Percentiles rank a stretch among this genome's conserved stretches.
Evolutionary conservation across 2,888 invertebrate species (phyloP).

Genomic region (Boloria selene): DNA sequence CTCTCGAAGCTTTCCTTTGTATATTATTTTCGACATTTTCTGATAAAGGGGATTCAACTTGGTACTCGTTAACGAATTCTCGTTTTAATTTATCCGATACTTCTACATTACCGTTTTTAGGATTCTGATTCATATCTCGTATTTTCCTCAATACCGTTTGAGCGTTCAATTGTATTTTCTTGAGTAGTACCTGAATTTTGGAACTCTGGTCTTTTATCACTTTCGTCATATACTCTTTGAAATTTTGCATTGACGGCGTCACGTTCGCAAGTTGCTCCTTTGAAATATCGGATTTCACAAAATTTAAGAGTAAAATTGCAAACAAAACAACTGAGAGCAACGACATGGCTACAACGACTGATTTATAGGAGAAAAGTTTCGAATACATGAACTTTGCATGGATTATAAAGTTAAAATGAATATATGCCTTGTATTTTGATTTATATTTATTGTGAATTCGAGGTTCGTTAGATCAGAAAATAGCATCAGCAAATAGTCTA

Average conservation of each 20-base stretch:
- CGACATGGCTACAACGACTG: conserved; percentile 62
- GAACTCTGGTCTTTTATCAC: conserved; percentile 70
- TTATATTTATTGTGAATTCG: conserved; percentile 55
- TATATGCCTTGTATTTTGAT: conserved; percentile 28
- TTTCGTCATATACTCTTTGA: conserved; percentile 63
- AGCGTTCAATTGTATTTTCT: conserved; percentile 69
- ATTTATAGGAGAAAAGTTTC: conserved; percentile 45
- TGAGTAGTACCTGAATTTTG: conserved; percentile 64
- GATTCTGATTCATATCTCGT: conserved; percentile 55
- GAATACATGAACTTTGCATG: conserved; percentile 62
- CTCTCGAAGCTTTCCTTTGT: conserved; percentile 37
- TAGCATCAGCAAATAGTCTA: conserved; percentile 32
- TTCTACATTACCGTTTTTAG: conserved; percentile 27
- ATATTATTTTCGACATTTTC: conserved; percentile 46
- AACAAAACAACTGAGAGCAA: conserved; percentile 59
- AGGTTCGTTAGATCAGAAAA: conserved; percentile 64
- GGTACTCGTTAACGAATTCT: conserved; percentile 46
- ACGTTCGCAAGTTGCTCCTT: conserved; percentile 45
- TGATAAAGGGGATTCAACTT: conserved; percentile 63
- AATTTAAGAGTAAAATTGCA: conserved; percentile 55
- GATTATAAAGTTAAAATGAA: conserved; percentile 36
- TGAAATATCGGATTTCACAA: conserved; percentile 55
- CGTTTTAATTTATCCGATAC: conserved; percentile 25
- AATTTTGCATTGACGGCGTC: conserved; percentile 54
- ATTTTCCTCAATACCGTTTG: conserved; percentile 65